Percentiles rank a stretch among this genome's conserved stretches.
These are phyloP conservation scores for Pteromalus puparum DNA, from an alignment of 1,140 invertebrate genomes.

Conservation along the genomic window DNA sequence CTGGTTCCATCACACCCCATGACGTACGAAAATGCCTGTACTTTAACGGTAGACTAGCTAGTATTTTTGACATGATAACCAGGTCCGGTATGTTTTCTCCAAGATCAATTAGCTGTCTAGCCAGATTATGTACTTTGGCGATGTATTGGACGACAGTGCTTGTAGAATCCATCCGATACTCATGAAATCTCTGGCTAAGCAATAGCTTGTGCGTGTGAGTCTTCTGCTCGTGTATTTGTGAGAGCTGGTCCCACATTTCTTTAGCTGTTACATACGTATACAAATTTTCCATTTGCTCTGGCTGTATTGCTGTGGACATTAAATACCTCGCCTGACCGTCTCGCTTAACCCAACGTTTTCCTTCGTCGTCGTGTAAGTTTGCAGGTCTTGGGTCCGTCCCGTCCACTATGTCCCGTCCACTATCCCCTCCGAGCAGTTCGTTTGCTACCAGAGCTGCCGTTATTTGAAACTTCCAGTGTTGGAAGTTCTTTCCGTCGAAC, in stretches of 20 bases:
- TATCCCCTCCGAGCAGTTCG: not conserved
- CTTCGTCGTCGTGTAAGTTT: not conserved
- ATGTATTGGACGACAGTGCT: constrained; percentile 46
- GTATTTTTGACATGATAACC: constrained; percentile 49
- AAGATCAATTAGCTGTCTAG: constrained; percentile 47
- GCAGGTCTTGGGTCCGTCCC: not conserved
- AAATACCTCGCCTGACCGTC: constrained; percentile 1
- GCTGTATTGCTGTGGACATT: not conserved
- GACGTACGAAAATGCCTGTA: constrained; percentile 39
- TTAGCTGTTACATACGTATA: too few species aligned
- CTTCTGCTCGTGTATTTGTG: constrained; percentile 4
- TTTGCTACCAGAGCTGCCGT: not conserved
- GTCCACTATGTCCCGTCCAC: too few species aligned
- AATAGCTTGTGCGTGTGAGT: constrained; percentile 25
- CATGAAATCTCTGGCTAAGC: constrained; percentile 45
- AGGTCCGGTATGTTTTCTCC: constrained; percentile 46
- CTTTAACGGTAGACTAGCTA: constrained; percentile 50
- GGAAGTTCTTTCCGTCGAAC: too few species aligned
- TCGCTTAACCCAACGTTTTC: not conserved
- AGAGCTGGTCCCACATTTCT: not conserved
- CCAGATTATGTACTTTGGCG: constrained; percentile 50
- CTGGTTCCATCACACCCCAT: constrained; percentile 24
- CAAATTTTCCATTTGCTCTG: too few species aligned
- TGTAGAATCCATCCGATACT: constrained; percentile 30
- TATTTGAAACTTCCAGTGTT: constrained; percentile 10